Evolutionary conservation across 1,140 invertebrate genomes (phyloP).

Genomic region (Chelonus insularis): DNA sequence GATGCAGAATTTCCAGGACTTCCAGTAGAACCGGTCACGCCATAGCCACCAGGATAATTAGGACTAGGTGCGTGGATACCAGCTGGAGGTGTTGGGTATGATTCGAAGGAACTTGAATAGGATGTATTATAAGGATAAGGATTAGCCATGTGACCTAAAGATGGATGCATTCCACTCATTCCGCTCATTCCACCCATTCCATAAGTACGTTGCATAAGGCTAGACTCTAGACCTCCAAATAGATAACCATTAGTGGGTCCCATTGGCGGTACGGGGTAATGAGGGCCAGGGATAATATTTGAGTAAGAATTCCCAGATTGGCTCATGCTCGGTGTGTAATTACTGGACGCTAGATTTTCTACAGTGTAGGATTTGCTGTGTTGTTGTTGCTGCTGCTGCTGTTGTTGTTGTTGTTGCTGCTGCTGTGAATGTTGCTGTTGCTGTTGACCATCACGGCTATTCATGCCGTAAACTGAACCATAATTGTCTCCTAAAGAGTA

Average conservation of each 20-base stretch:
- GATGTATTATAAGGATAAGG: constrained; percentile 55
- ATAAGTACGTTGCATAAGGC: constrained; percentile 56
- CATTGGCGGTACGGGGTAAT: constrained; percentile 55
- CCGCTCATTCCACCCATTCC: constrained; percentile 50
- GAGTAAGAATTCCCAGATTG: constrained; percentile 49
- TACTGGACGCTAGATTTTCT: constrained; percentile 57
- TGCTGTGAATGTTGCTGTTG: constrained; percentile 33
- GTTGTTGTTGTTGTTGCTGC: constrained; percentile 37
- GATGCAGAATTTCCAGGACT: constrained; percentile 48
- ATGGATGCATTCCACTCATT: constrained; percentile 54
- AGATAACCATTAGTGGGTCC: constrained; percentile 53
- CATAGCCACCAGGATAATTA: constrained; percentile 51
- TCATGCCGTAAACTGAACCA: constrained; percentile 46
- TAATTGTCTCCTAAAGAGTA: constrained; percentile 52
- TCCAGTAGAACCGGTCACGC: constrained; percentile 27
- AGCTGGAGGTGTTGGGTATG: constrained; percentile 50
- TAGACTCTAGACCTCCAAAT: constrained; percentile 53
- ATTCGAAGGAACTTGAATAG: constrained; percentile 56
- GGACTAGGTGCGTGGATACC: constrained; percentile 53
- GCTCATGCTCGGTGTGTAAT: constrained; percentile 53
- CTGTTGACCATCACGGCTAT: constrained; percentile 41
- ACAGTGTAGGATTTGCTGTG: constrained; percentile 58
- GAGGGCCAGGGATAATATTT: constrained; percentile 53
- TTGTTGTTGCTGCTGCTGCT: constrained; percentile 49
- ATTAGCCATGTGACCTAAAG: constrained; percentile 53